Base-by-base conservation (phyloP, 2,888 invertebrate genomes). In the Sisyra terminalis region DNA sequence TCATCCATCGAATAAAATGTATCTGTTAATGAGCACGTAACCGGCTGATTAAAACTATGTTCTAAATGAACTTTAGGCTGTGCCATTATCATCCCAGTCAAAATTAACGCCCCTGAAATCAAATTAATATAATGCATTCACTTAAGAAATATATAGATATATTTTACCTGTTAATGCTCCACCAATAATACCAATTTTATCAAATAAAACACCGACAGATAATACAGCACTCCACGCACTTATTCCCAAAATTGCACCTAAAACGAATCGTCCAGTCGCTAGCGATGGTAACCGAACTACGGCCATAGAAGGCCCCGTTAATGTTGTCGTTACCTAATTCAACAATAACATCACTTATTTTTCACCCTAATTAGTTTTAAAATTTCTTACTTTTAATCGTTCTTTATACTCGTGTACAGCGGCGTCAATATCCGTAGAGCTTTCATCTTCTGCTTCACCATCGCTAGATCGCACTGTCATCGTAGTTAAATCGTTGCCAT, bases 331-430 rank as follows among this genome's bases (percentile, higher is more conserved):
- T 9, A 61, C 58, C 59, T 60, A 43, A 41, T 55, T 55, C 34
- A 39, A 29, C 42, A 13, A 45, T 30, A 29, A 9, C 9, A 29
- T 8, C 10, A 7, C 10, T 29, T 29, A 7, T 8, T 8, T 29
- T 8, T 29, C 10, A 7, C 29, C 10, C 7, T 29, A 29, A 10
- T 10, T 8, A 29, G 10, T n/a, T 17, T 39, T 15, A 29, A 11
- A 34, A n/a, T n/a, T 10, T 29, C 44, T 52, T 57, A 77, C 80
- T 61, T 78, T 75, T 48, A 81, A 68, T 50, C 73, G 71, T 53
- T 81, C 81, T 46, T 73, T 72, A 53, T 82, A 83, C 54, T 82
- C 82, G 53, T 80, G 79, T 1, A 83, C 82, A 11, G 78, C 78
- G 1, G 78, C 78, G 55, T 83, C 83, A 43, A 83, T 80, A 52